Conservation (phyloP, 2,888 invertebrate species). For the Thymelicus lineola region DNA sequence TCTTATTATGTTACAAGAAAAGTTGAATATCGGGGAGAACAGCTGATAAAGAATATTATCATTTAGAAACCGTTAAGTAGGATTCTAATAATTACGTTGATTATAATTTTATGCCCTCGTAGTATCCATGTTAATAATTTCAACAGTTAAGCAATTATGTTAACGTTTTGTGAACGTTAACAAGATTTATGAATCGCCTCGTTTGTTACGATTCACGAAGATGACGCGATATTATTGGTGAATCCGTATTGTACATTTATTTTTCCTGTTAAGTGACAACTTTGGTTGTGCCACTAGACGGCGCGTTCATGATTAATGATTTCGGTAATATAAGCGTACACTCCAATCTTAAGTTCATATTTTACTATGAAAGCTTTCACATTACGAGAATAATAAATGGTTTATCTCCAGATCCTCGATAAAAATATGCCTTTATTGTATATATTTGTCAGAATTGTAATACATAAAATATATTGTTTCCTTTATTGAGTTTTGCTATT, state of each 20-base stretch:
- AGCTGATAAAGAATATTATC: too few species aligned
- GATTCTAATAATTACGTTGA: not conserved
- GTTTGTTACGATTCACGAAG: slow-evolving; percentile 45
- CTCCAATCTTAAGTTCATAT: slow-evolving; percentile 16
- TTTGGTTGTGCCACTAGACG: not conserved
- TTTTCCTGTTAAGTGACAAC: slow-evolving; percentile 19
- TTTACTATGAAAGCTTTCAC: slow-evolving; percentile 15
- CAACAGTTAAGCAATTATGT: slow-evolving; percentile 46
- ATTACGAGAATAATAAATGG: slow-evolving; percentile 8
- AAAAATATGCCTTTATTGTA: not conserved
- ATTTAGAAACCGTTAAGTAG: not conserved
- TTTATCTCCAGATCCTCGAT: not conserved
- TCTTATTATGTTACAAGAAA: too few species aligned
- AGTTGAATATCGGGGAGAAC: too few species aligned
- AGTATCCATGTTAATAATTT: slow-evolving; percentile 48
- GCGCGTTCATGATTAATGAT: slow-evolving; percentile 15
- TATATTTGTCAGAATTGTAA: not conserved
- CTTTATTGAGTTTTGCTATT: not conserved
- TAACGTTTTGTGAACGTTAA: slow-evolving; percentile 45
- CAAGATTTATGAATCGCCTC: slow-evolving; percentile 49
- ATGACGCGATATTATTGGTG: slow-evolving; percentile 20
- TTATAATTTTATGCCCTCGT: slow-evolving; percentile 30
- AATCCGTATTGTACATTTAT: slow-evolving; percentile 5
- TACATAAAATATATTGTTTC: not conserved
- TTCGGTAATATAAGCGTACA: slow-evolving; percentile 12